Percentiles rank a stretch among this genome's conserved stretches.
Evolutionary conservation across 1,140 invertebrate species (phyloP).

Genomic region (Calephelis virginiensis): DNA sequence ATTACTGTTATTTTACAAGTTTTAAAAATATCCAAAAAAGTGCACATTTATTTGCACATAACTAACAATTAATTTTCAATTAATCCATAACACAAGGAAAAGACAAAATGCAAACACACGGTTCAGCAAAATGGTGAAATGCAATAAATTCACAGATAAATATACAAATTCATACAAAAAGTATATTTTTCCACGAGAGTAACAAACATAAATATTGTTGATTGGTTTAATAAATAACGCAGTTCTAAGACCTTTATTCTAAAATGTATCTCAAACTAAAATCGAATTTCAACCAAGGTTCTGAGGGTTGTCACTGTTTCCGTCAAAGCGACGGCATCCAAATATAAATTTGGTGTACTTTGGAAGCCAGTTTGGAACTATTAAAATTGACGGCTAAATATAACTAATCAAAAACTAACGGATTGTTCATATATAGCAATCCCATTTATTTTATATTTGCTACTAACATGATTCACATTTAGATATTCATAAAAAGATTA

Average conservation of each 20-base stretch:
- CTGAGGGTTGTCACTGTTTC: too few species aligned
- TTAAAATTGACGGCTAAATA: too few species aligned
- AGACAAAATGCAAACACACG: slow-evolving; percentile 48
- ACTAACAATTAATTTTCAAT: slow-evolving; percentile 5
- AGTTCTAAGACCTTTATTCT: too few species aligned
- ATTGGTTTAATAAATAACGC: background rate
- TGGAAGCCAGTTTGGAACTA: too few species aligned
- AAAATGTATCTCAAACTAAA: too few species aligned
- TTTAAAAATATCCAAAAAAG: too few species aligned
- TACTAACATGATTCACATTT: slow-evolving; percentile 18
- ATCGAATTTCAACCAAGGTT: too few species aligned
- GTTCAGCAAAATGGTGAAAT: slow-evolving; percentile 41
- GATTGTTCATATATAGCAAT: background rate
- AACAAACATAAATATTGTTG: slow-evolving; percentile 1
- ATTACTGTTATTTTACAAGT: too few species aligned
- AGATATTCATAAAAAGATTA: slow-evolving; percentile 15
- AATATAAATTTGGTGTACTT: too few species aligned
- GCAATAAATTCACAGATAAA: slow-evolving; percentile 34
- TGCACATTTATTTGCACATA: too few species aligned
- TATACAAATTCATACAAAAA: slow-evolving; percentile 14
- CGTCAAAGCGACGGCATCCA: too few species aligned
- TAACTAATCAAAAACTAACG: too few species aligned
- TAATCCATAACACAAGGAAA: slow-evolving; percentile 18
- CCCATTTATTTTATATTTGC: slow-evolving; percentile 2
- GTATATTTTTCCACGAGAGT: slow-evolving; percentile 14